phyloP scores from a whole-genome alignment of 37 sponge, comb jelly and placozoan species.

The Agelas oroides region DNA sequence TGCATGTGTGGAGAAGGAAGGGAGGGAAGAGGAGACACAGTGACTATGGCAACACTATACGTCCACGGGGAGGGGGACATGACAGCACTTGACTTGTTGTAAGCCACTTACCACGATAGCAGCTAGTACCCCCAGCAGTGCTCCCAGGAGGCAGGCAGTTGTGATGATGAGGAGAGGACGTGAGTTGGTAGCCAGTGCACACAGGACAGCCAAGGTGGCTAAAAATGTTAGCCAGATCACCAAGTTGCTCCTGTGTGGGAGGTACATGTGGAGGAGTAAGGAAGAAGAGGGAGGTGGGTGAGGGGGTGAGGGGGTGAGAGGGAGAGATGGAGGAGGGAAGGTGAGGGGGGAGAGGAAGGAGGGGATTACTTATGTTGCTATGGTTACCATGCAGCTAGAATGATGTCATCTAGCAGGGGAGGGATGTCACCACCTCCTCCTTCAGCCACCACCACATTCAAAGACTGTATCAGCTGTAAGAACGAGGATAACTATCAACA shows the following conservation, averaged over 20 bases:
- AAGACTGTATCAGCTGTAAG: slow-evolving; percentile 23
- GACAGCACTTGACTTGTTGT: too few relatives aligned
- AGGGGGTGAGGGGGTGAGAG: neutral
- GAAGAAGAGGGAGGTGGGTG: too few relatives aligned
- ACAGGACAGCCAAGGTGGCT: neutral
- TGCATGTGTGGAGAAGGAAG: neutral
- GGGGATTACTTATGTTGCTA: neutral
- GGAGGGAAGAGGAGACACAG: neutral
- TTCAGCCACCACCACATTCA: neutral
- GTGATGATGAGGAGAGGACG: neutral
- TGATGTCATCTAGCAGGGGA: slow-evolving; percentile 21
- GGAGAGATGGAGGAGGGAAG: slow-evolving; percentile 7
- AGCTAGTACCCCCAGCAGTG: slow-evolving; percentile 10
- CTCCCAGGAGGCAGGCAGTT: slow-evolving; percentile 21
- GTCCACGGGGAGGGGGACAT: too few relatives aligned
- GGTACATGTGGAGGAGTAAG: neutral
- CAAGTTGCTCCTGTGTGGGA: slow-evolving; percentile 23
- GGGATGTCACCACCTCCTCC: neutral
- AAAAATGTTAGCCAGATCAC: slow-evolving; percentile 27
- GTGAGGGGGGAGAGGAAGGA: neutral
- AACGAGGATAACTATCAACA: too few relatives aligned
- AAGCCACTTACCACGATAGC: neutral
- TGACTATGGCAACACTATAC: too few relatives aligned
- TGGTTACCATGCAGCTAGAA: slow-evolving; percentile 30
- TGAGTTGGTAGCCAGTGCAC: neutral